Evolutionary conservation across 2,113 vertebrate species (phyloP).

Genomic region (Cricetomys ansorgei): DNA sequence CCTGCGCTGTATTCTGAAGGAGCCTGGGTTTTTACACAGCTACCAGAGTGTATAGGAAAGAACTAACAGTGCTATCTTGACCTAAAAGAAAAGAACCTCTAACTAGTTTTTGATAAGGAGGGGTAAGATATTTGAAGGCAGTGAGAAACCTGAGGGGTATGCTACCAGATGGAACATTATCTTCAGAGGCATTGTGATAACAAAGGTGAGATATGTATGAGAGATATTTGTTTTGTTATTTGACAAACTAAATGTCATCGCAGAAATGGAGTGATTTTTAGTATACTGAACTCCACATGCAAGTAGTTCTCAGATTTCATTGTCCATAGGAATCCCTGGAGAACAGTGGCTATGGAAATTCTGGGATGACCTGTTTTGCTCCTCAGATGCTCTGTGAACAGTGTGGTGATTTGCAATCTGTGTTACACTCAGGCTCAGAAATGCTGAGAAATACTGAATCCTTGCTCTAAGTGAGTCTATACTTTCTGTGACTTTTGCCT

Average conservation of each 20-base stretch:
- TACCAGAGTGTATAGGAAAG: background rate
- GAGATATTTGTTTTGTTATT: background rate
- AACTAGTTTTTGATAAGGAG: background rate
- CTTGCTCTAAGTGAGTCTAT: background rate
- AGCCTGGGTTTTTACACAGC: background rate
- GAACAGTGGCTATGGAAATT: too few species aligned
- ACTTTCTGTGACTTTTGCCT: background rate
- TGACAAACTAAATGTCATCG: constrained; percentile 14
- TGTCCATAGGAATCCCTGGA: rapidly evolving
- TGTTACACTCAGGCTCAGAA: background rate
- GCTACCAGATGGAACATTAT: background rate
- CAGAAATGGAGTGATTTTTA: background rate
- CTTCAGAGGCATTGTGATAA: background rate
- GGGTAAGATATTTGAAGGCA: background rate
- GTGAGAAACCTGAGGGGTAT: rapidly evolving
- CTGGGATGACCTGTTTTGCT: background rate
- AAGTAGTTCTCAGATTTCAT: background rate
- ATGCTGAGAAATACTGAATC: background rate
- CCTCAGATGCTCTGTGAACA: too few species aligned
- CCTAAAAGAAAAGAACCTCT: background rate
- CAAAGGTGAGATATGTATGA: background rate
- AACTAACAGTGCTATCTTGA: background rate
- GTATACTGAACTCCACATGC: too few species aligned
- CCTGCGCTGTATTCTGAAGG: background rate
- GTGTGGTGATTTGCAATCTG: background rate